These are phyloP conservation scores for Neolamprologus ventralis DNA, from an alignment of 2,113 vertebrate species.

Conservation along the genomic window DNA sequence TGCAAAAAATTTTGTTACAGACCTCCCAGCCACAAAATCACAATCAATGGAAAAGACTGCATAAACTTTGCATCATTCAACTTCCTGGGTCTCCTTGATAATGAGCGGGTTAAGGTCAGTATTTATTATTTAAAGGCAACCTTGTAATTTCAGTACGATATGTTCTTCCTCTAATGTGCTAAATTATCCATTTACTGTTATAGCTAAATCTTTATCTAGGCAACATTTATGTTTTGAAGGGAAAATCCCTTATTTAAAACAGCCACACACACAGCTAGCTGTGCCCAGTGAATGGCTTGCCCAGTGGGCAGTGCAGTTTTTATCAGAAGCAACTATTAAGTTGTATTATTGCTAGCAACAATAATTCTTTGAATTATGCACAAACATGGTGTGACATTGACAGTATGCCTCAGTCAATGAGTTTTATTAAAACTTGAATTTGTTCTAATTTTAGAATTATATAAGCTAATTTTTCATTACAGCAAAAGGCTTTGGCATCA, in stretches of 20 bases:
- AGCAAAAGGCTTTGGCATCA: constrained; percentile 86
- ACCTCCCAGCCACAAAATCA: constrained; percentile 85
- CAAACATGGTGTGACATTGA: neutral
- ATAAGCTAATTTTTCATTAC: neutral
- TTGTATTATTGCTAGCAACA: neutral
- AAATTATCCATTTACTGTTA: neutral
- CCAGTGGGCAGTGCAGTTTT: neutral
- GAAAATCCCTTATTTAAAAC: neutral
- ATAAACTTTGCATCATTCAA: constrained; percentile 95
- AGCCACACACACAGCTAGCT: neutral
- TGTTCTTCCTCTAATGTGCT: neutral
- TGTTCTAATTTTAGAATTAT: neutral
- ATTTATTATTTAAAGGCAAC: neutral
- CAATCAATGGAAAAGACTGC: constrained; percentile 89
- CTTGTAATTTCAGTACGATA: neutral
- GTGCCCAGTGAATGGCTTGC: neutral
- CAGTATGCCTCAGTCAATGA: neutral
- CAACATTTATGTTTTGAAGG: neutral
- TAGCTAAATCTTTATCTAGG: neutral
- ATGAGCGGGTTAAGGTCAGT: constrained; percentile 85
- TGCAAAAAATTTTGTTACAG: constrained; percentile 60
- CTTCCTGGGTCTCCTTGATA: constrained; percentile 89
- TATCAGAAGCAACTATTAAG: neutral
- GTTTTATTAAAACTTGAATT: neutral
- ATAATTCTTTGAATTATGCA: neutral